Percentiles rank a stretch among this genome's conserved stretches.
phyloP scores from a whole-genome alignment of 1,140 invertebrate genomes.

The Aphis gossypii region DNA sequence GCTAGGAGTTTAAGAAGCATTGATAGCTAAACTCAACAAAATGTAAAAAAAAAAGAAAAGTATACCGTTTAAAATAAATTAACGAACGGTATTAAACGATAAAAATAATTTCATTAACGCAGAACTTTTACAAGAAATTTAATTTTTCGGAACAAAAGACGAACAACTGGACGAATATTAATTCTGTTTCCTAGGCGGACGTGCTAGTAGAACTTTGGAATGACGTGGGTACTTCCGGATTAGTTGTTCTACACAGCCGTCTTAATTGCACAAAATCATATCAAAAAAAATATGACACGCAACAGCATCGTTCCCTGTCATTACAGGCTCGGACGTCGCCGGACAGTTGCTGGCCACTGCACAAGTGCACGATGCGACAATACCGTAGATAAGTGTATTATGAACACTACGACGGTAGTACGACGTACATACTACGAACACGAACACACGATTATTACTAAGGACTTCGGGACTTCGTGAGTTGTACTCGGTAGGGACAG shows the following conservation, averaged over 20 bases:
- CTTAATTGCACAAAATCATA: not conserved
- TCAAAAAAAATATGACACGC: not conserved
- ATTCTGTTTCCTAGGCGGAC: not conserved
- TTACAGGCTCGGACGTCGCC: not conserved
- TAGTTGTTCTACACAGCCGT: not conserved
- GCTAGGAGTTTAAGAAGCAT: not conserved
- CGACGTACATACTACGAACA: no score
- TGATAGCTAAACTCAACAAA: not conserved
- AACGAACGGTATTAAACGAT: not conserved
- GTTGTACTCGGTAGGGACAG: no score
- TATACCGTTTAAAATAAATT: not conserved
- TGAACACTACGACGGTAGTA: no score
- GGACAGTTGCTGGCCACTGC: no score
- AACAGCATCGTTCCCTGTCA: not conserved
- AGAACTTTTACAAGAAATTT: no score
- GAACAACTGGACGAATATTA: not conserved
- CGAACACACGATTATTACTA: no score
- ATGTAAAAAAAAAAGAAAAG: not conserved
- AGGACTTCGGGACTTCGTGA: no score
- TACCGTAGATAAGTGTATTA: no score
- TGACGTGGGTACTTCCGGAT: not conserved
- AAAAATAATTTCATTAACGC: not conserved
- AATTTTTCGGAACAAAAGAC: not conserved
- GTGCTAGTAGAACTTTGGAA: not conserved
- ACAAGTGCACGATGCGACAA: no score